phyloP scores from a whole-genome alignment of 2,888 invertebrate species.

The Clitarchus hookeri region DNA sequence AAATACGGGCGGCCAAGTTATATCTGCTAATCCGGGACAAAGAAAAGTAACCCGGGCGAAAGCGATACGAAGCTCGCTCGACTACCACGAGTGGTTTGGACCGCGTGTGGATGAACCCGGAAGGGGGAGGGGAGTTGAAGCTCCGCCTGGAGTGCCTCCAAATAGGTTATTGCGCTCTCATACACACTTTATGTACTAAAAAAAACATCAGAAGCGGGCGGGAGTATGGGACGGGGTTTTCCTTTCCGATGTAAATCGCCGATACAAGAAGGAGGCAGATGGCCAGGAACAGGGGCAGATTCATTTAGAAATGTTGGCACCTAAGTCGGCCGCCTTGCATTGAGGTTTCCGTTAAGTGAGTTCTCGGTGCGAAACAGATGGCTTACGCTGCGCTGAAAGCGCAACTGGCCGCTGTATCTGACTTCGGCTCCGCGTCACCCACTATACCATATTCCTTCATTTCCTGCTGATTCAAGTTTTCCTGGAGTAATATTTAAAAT shows the following conservation, averaged over 20 bases:
- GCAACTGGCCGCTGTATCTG: too few relatives aligned
- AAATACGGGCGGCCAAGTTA: not conserved
- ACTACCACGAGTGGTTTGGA: not conserved
- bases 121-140: not conserved
- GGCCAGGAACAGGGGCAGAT: not conserved
- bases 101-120: not conserved
- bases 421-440: too few relatives aligned
- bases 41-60: not conserved
- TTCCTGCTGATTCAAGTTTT: too few relatives aligned
- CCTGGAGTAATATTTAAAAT: too few relatives aligned
- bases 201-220: not conserved
- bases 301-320: not conserved
- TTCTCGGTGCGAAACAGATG: too few relatives aligned
- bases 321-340: not conserved
- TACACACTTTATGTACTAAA: not conserved
- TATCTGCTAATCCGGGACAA: constrained; percentile 8
- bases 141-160: constrained; percentile 8
- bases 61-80: not conserved
- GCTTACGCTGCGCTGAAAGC: too few relatives aligned
- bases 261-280: constrained; percentile 9
- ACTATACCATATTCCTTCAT: too few relatives aligned
- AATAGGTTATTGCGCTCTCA: constrained; percentile 9
- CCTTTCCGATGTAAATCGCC: not conserved
- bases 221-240: not conserved
- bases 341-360: not conserved